A percentile compares a stretch with the other conserved stretches of the same genome.
Conservation (phyloP, 1,140 invertebrate genomes). For the Chrysoperla carnea region DNA sequence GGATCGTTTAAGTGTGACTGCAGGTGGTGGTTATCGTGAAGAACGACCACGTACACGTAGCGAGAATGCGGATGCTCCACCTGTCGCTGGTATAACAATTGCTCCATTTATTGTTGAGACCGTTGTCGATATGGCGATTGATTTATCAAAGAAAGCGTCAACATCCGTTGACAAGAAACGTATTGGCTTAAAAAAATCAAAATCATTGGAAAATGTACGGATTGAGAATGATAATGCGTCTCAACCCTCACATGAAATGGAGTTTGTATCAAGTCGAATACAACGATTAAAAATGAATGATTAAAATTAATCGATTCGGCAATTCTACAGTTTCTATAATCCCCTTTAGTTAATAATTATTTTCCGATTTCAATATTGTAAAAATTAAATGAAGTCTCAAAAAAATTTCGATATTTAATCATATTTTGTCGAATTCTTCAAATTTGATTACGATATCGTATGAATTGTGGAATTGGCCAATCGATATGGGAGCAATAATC, state of each 20-base stretch:
- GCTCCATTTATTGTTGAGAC: conserved; percentile 9
- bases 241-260: conserved; percentile 12
- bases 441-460: too few relatives aligned
- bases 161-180: conserved; percentile 10
- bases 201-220: conserved; percentile 17
- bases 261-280: conserved; percentile 16
- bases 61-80: conserved; percentile 32
- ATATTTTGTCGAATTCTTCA: too few relatives aligned
- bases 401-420: too few relatives aligned
- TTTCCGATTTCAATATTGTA: too few relatives aligned
- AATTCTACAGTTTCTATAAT: too few relatives aligned
- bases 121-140: conserved; percentile 15
- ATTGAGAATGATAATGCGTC: conserved; percentile 8
- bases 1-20: conserved; percentile 23
- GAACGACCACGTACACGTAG: conserved; percentile 34
- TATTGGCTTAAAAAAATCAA: conserved; percentile 16
- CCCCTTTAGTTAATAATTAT: too few relatives aligned
- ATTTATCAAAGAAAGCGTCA: not conserved
- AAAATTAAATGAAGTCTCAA: too few relatives aligned
- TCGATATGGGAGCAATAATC: too few relatives aligned
- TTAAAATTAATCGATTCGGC: conserved; percentile 2
- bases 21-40: conserved; percentile 7
- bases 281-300: conserved; percentile 17
- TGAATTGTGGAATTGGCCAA: too few relatives aligned
- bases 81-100: conserved; percentile 14